Evolutionary conservation across 2,888 invertebrate species (phyloP).

Genomic region (Eudasyphora cyanicolor): DNA sequence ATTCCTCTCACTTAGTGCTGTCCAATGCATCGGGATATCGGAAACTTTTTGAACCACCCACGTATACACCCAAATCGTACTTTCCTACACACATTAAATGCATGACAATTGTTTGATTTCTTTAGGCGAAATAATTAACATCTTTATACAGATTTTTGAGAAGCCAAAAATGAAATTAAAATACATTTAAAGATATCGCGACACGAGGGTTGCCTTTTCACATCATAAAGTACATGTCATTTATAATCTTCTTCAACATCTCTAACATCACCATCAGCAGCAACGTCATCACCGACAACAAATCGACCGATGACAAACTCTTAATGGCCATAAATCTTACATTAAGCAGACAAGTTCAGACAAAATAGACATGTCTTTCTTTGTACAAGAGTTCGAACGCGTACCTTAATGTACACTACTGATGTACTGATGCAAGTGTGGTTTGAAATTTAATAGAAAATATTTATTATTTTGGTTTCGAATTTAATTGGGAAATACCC

Average conservation of each 20-base stretch:
- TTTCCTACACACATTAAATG: background rate
- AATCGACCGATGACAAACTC: background rate
- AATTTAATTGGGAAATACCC: background rate
- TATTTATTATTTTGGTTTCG: background rate
- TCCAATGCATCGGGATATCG: too few species aligned
- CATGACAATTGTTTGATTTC: background rate
- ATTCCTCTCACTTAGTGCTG: too few species aligned
- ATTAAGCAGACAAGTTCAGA: background rate
- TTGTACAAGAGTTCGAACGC: too few species aligned
- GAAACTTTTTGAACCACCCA: background rate
- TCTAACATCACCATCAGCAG: background rate
- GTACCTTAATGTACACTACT: background rate
- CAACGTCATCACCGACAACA: background rate
- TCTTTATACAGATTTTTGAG: background rate
- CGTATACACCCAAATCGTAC: background rate
- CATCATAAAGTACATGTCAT: background rate
- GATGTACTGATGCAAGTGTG: background rate
- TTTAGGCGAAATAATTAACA: slow-evolving; percentile 1
- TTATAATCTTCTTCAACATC: too few species aligned
- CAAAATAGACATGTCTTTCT: background rate
- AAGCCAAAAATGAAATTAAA: background rate
- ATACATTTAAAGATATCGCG: background rate
- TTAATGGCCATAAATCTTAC: background rate
- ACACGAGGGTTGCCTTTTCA: background rate
- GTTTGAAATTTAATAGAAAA: slow-evolving; percentile 1